These are phyloP conservation scores for rat (Rattus norvegicus) DNA, from an alignment of 2,113 vertebrate species.

Conservation along the genomic window GRCr8 NC_086032.1:35418501-35419000, in stretches of 20 bases:
- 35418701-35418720: neutral
- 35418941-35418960: neutral
- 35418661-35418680: neutral
- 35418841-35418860: neutral
- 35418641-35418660: neutral
- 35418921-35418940: neutral
- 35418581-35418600: constrained; percentile 13
- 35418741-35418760: neutral
- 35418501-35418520: constrained; percentile 38
- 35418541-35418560: neutral
- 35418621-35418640: neutral
- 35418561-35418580: neutral
- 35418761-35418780: neutral
- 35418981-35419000: neutral
- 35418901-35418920: neutral
- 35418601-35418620: neutral
- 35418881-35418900: neutral
- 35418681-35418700: neutral
- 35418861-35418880: neutral
- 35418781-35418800: neutral
- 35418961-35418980: neutral
- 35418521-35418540: neutral
- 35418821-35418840: constrained; percentile 19
- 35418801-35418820: neutral
- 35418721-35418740: neutral